Base-by-base conservation (phyloP, 2,797 vertebrate species). In the Apogon talboti region DNA sequence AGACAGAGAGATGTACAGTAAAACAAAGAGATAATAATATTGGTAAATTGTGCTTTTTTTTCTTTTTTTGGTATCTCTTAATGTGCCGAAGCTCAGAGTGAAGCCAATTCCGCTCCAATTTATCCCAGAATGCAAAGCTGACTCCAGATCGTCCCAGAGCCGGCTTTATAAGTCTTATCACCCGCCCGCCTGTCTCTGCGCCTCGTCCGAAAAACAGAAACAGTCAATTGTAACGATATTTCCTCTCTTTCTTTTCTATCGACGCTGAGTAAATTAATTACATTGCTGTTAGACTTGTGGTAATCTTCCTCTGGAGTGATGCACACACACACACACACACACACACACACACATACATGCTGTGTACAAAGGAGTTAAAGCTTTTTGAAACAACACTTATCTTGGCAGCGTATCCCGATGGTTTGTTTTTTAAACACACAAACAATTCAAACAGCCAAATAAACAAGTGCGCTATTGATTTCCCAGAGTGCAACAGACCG, bases 371-470 rank as follows among this genome's bases (percentile, higher is more conserved):
- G 81, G 78, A 87, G 87, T 80, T 88, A 66, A 78, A 74, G 85
- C 86, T 74, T 84, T 86, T 76, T 75, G 82, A 89, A 89, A 85
- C 88, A 81, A 67, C 89, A 89, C 87, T 91, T 92, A 92, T 94
- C 93, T 91, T 69, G 75, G 71, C 80, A 65, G 86, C 77, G 80
- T 81, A 87, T 92, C 92, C 92, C 85, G 79, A 69, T 72, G 76
- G 80, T 89, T 90, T 85, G 79, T 88, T 71, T 92, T 89, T 92
- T 90, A 91, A 92, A 91, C 86, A 86, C 91, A 89, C 92, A 95
- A 95, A 96, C 94, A 94, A 94, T 95, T 94, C 93, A 91, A 94
- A 95, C 93, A 93, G 94, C 94, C 95, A 95, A 95, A 95, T 94
- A 96, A 95, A 94, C 93, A 94, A 95, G 93, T 91, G 92, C 56